Conservation (phyloP, 2,113 vertebrate species). For the Cololabis saira region DNA sequence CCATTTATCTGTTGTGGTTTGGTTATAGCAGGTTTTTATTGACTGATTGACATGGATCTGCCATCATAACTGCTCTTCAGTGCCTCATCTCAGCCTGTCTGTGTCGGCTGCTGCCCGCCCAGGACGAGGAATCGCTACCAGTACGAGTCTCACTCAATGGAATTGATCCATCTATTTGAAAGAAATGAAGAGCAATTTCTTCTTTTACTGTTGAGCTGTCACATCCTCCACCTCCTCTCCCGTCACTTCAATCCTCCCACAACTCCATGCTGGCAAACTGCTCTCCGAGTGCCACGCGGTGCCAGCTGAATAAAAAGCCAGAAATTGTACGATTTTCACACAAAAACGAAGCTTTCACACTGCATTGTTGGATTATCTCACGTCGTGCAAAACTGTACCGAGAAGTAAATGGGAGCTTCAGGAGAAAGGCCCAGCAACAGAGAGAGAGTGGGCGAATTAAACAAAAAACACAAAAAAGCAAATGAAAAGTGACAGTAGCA, state of each 20-base stretch:
- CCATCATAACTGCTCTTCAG: conserved; percentile 5
- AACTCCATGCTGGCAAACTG: conserved; percentile 61
- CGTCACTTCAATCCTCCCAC: conserved; percentile 68
- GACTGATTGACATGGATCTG: background rate
- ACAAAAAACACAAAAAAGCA: too few species aligned
- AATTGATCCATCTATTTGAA: background rate
- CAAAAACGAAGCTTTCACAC: conserved; percentile 30
- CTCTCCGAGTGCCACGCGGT: conserved; percentile 63
- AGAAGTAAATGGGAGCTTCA: conserved; percentile 12
- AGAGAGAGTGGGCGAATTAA: background rate
- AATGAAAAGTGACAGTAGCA: too few species aligned
- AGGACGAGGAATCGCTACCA: conserved; percentile 44
- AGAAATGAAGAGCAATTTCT: conserved; percentile 49
- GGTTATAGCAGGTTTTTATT: background rate
- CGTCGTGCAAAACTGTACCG: conserved; percentile 6
- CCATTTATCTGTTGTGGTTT: too few species aligned
- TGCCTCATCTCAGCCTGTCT: conserved; percentile 38
- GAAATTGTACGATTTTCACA: conserved; percentile 31
- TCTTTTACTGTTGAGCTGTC: conserved; percentile 43
- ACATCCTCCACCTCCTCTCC: conserved; percentile 53
- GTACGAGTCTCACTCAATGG: conserved; percentile 40
- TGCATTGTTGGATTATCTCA: conserved; percentile 16
- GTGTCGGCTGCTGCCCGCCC: conserved; percentile 26
- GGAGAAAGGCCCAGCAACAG: background rate
- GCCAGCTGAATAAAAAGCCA: conserved; percentile 50